Evolutionary conservation across 2,113 vertebrate species (phyloP), one percentile per base, ranked within the genome.

Genomic region (Galemys pyrenaicus): DNA sequence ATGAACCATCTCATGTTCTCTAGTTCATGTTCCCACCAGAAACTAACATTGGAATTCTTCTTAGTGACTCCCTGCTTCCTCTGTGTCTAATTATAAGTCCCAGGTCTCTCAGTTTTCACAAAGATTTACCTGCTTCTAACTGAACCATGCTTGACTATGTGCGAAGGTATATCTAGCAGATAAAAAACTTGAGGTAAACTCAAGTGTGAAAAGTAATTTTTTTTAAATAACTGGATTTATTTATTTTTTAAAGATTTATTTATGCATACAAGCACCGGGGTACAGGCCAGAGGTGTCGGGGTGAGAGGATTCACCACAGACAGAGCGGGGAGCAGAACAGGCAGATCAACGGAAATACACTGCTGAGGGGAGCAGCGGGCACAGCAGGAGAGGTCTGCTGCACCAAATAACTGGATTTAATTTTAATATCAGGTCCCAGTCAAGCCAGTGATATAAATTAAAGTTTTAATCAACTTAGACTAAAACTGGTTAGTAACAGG

Each of bases 141-240:
- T 80, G 56, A 92, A 84, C 20, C 5, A 3, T 51, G 9, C 22
- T 37, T 88, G 44, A 28, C 22, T 94, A 15, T 60, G 3, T 24
- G 35, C 32, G 60, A 91, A 75, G 26, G 83, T 83, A 80, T 32
- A 67, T 17, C n/a, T 91, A 39, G 51, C 62, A 95, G 20, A 90
- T 67, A 41, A 73, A 80, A 54, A 78, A 37, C 11, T 24, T 26
- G 39, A 87, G 46, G 44, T 75, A 77, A 91, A 80, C 62, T 22
- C 58, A 87, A 78, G 13, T 93, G 32, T 56, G 39, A 75, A 91
- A 87, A 67, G 64, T 24, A 81, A 1, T 10, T 58, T 58, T 44
- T 54, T 87, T 87, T n/a, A 24, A 3, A 89, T 80, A 77, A 67
- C 60, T 86, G 54, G 81, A 49, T 86, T 89, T 93, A 68, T n/a